Conservation (phyloP, 2,113 vertebrate genomes). For the Scopus umbretta region DNA sequence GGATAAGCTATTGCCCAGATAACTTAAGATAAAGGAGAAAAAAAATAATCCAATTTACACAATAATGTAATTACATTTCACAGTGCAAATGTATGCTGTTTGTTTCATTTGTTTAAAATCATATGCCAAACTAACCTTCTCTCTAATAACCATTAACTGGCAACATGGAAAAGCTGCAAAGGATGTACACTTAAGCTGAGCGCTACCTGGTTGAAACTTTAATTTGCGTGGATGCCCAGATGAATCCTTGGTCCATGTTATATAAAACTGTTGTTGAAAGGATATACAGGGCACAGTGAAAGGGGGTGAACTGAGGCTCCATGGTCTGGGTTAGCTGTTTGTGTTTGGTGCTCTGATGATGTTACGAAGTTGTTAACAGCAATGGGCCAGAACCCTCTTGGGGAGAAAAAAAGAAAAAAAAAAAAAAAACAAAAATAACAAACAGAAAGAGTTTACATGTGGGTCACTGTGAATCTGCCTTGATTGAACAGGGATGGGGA, state of each 20-base stretch:
- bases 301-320: neutral
- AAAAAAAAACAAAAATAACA: rapidly evolving
- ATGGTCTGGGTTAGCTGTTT: neutral
- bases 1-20: neutral
- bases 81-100: neutral
- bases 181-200: neutral
- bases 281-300: neutral
- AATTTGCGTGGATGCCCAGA: rapidly evolving
- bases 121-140: neutral
- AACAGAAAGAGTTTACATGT: neutral
- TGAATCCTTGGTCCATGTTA: neutral
- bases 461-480: neutral
- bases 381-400: neutral
- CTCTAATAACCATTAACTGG: neutral
- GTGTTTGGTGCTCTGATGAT: neutral
- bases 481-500: neutral
- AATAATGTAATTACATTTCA: neutral
- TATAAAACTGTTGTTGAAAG: neutral
- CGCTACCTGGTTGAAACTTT: neutral
- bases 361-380: neutral
- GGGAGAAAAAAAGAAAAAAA: neutral
- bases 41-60: neutral
- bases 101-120: neutral
- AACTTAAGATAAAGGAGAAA: neutral
- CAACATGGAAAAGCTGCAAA: neutral